Evolutionary conservation across 1,140 invertebrate genomes (phyloP), one percentile per base, ranked within the genome.

Genomic region (Anoplophora glabripennis): DNA sequence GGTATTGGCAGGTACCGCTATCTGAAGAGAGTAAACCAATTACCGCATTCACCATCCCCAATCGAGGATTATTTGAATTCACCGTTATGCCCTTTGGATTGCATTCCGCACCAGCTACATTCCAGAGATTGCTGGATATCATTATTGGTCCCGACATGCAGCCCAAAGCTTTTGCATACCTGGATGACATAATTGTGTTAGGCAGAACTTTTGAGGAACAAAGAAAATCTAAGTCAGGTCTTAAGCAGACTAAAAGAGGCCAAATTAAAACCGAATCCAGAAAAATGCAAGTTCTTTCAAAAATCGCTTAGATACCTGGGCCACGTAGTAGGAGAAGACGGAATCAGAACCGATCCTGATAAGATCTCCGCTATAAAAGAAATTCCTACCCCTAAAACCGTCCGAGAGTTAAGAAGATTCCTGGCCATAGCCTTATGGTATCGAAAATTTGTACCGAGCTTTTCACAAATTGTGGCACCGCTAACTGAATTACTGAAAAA

Each of bases 61-160:
- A 73, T 7, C 73, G 66, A 53, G 74, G 74, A 1, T 61, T 75
- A 0, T 80, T 63, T 52, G 68, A 76, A 17, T 81, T 78, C 55
- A 63, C 49, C 4, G 54, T 72, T 0, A 76, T 80, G 73, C 75
- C 77, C 0, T 79, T 78, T 67, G 79, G 78, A 0, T 58, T 79
- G 5, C 61, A 57, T 2, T 77, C 77, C 58, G 61, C 64, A 8
- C 67, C 75, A 0, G 66, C 72, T 1, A 75, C 73, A 0, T 74
- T 78, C 41, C 71, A 78, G 44, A 63, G 74, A 4, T 60, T 79
- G 0, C 64, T 79, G 55, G 73, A 73, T 48, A 46, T 14, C 1
- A 36, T 75, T 10, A 10, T 58, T 11, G 59, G 67, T 0, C 35
- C 35, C 34, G 41, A 53, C 33, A 4, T 47, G 68, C 10, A 70